Evolutionary conservation across 2,888 invertebrate genomes (phyloP), one percentile per base, ranked within the genome.

Genomic region (Acanthosepion lycidas): DNA sequence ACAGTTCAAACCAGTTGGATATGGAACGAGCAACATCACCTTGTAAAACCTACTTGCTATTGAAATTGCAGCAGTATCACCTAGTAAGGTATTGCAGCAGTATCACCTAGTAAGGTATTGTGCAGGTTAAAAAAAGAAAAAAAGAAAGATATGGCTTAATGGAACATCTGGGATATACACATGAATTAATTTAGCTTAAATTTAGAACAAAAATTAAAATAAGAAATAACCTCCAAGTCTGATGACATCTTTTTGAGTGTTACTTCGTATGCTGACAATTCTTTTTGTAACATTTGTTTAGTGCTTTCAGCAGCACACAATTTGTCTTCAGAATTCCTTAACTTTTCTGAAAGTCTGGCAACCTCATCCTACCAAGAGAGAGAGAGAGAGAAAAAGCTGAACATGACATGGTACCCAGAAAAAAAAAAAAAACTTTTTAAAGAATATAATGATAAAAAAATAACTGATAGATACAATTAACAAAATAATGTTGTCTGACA

Each of bases 301-400:
- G 96, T 96, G 94, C 96, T 96, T 94, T 97, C 97, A 4, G 96
- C 96, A 2, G 97, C 97, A 33, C 95, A 95, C 53, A 97, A 95
- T 94, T 97, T 96, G 95, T 97, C 97, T 95, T 97, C 97, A 5
- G 96, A 95, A 94, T 97, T 96, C 91, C 95, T 95, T 92, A 97
- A 93, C 91, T 95, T 95, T 94, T 97, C 97, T 48, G 94, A 95
- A 91, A 97, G 94, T 15, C 95, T 94, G 18, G 95, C 95, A 42
- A 96, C 95, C 18, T 95, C 94, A 20, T 96, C 96, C 97, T 97
- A 78, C 15, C 9, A 26, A 95, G 93, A 78, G 33, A 94, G 48
- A 94, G 91, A 78, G 26, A 94, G 28, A 8, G 12, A 64, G 28
- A 64, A 64, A 64, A 26, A 8, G 28, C 26, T 5, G 64, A 64